These are phyloP conservation scores for Phalangium opilio DNA, from an alignment of 2,888 invertebrate genomes.

Conservation along the genomic window DNA sequence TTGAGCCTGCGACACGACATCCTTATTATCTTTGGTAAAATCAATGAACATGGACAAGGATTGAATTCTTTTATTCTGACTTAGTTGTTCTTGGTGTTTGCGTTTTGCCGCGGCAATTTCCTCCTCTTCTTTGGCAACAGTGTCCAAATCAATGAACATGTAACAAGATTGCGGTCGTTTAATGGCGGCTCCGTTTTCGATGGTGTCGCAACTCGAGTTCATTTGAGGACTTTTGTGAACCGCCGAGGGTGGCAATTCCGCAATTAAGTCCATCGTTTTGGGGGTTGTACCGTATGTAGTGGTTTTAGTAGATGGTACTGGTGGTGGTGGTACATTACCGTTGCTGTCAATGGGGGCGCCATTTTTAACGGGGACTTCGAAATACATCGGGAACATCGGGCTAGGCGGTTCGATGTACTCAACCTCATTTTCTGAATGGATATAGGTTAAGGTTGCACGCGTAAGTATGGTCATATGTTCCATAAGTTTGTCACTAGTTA, in stretches of 20 bases:
- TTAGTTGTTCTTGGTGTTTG: not conserved
- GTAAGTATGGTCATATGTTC: conserved; percentile 1
- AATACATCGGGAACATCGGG: conserved; percentile 14
- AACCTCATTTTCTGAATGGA: conserved; percentile 5
- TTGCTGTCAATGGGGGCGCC: too few relatives aligned
- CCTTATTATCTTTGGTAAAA: conserved; percentile 10
- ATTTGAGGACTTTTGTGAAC: too few relatives aligned
- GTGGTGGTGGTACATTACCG: too few relatives aligned
- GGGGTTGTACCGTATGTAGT: too few relatives aligned
- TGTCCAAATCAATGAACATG: conserved; percentile 15
- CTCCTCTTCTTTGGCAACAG: conserved; percentile 6
- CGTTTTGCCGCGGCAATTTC: conserved; percentile 5
- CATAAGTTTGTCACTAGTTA: conserved; percentile 4
- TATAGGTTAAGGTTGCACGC: too few relatives aligned
- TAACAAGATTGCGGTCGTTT: too few relatives aligned
- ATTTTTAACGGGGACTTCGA: too few relatives aligned
- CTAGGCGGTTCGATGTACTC: conserved; percentile 9
- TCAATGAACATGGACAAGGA: conserved; percentile 17
- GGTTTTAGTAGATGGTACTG: too few relatives aligned
- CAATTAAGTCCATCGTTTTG: too few relatives aligned
- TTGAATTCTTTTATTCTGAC: not conserved
- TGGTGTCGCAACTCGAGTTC: too few relatives aligned
- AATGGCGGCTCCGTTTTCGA: too few relatives aligned
- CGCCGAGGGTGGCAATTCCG: too few relatives aligned
- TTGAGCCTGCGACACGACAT: conserved; percentile 2